Base-by-base conservation (phyloP, 1,140 invertebrate species). In the Arctopsyche grandis region DNA sequence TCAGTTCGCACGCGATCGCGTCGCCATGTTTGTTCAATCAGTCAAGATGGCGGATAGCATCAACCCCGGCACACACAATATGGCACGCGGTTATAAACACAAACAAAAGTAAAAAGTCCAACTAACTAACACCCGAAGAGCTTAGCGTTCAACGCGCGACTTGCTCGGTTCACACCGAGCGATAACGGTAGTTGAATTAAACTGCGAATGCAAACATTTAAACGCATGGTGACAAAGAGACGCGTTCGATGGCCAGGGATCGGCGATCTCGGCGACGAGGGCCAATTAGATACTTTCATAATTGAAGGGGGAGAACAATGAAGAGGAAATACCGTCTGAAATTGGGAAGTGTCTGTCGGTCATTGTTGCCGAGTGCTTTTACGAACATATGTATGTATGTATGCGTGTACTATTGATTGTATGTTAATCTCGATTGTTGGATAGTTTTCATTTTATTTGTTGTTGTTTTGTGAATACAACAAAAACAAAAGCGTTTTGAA, bases 341-440 rank as follows among this genome's bases (percentile, higher is more conserved):
- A 66, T 22, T 66, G 63, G 63, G 14, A 21, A 66, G 21, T 22
- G n/a, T n/a, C n/a, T 12, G 16, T 52, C 48, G 48, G 48, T 52
- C 63, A 66, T 66, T 66, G 63, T 66, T 38, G 29, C 29, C 1
- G 29, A 4, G 29, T 38, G 7, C 29, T 38, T 66, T 9, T 66
- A 46, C 44, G 12, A 46, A 46, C 44, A 46, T 12, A 46, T n/a
- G n/a, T n/a, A n/a, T n/a, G n/a, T n/a, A n/a, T n/a, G n/a, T n/a
- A n/a, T n/a, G n/a, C n/a, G n/a, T 7, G 7, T 52, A 12, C 12
- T 52, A 52, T 52, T 52, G 22, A 26, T 26, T 26, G 63, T 66
- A 66, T 66, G 63, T 24, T 26, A 66, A 66, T 66, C 63, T 66
- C 63, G 63, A 66, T 66, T 66, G 63, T n/a, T n/a, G n/a, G n/a